Evolutionary conservation across 2,797 vertebrate genomes (phyloP).

Genomic region (Muraenolepis orangiensis): DNA sequence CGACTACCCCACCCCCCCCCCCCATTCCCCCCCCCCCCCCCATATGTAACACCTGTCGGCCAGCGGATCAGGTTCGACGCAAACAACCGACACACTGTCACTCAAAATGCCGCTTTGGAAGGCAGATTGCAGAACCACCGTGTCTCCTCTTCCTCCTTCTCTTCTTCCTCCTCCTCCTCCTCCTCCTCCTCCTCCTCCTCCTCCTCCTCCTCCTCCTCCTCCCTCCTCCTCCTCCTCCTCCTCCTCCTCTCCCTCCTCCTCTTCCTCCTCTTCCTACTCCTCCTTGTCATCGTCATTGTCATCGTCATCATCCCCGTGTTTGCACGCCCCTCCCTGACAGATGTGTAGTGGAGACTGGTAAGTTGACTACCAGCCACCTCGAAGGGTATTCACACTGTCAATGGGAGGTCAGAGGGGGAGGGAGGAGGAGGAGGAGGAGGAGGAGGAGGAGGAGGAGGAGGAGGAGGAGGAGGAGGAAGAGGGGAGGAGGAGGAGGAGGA

Average conservation of each 20-base stretch:
- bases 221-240: not conserved
- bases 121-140: too few species aligned
- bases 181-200: not conserved
- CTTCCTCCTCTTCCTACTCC: not conserved
- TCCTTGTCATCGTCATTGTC: not conserved
- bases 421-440: too few species aligned
- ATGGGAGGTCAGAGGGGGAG: conserved; percentile 36
- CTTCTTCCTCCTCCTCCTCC: not conserved
- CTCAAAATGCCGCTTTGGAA: not conserved
- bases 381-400: conserved; percentile 45
- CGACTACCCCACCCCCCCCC: too few species aligned
- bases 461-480: too few species aligned
- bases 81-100: not conserved
- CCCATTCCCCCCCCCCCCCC: too few species aligned
- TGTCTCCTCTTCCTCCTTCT: not conserved
- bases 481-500: too few species aligned
- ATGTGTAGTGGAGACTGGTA: conserved; percentile 52
- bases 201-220: too few species aligned
- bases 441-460: too few species aligned
- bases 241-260: not conserved
- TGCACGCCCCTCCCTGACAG: conserved; percentile 45
- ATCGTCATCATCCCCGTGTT: not conserved
- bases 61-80: too few species aligned
- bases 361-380: conserved; percentile 44
- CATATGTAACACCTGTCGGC: too few species aligned